Evolutionary conservation across 2,113 vertebrate species (phyloP), one percentile per base, ranked within the genome.

Genomic region (Callionymus lyra): DNA sequence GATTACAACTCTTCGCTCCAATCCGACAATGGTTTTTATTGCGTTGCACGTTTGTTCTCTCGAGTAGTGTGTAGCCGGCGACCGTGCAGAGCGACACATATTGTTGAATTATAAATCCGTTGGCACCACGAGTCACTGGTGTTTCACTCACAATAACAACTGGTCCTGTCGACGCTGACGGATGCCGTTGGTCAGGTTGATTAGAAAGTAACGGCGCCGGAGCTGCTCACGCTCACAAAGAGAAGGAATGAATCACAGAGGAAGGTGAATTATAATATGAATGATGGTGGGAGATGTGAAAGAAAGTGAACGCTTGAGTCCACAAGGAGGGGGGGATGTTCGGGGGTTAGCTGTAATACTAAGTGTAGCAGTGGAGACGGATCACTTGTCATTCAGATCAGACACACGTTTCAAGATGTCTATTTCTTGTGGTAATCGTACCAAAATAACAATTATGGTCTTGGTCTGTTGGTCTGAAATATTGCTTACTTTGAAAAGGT

Each of bases 111-210:
- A 34, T 46, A 44, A 39, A 47, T 57, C 56, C 64, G 35, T 16
- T 32, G 15, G 32, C 16, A 34, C 2, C 6, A 13, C 33, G 32
- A 38, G 13, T 16, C 13, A 19, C 33, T 12, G 10, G 11, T 42
- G 15, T 27, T 51, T 48, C 16, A 13, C 44, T 39, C 52, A 56
- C 59, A 37, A 11, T 63, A 47, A 55, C 31, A 47, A 47, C 38
- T 31, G 18, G 14, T 31, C 47, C 59, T 55, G 67, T 74, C 57
- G 66, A 61, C 38, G 41, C 47, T 57, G 53, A 68, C 57, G 47
- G 50, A 66, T 67, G 47, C 27, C 61, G 35, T 46, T 57, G 38
- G 53, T 40, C 40, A 47, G 57, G 60, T 54, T 64, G 54, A 64
- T 68, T 32, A 46, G 21, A 61, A 38, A 39, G 16, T 19, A 34